A percentile compares a stretch with the other conserved stretches of the same genome.
Conservation (phyloP, 2,888 invertebrate genomes). For the Scaptomyza cyrtandrae region DNA sequence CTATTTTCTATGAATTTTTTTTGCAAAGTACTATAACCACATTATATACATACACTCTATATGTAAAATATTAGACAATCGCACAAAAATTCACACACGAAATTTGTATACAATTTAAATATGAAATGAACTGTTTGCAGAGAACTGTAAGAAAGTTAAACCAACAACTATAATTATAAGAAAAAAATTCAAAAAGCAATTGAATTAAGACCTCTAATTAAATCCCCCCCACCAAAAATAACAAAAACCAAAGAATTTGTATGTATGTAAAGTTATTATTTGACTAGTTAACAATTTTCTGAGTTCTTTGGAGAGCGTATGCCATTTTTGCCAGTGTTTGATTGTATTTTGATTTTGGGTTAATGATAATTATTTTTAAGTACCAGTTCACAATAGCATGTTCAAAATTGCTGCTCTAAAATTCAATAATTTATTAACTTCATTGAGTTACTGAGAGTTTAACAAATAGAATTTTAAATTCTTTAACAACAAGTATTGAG, state of each 20-base stretch:
- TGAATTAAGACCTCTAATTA: constrained; percentile 48
- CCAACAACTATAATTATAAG: constrained; percentile 50
- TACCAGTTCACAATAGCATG: constrained; percentile 67
- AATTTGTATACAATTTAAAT: constrained; percentile 39
- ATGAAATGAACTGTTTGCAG: constrained; percentile 51
- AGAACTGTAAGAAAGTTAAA: constrained; percentile 49
- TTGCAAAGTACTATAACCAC: constrained; percentile 62
- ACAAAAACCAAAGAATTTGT: constrained; percentile 53
- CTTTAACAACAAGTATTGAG: constrained; percentile 37
- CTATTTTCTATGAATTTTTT: constrained; percentile 59
- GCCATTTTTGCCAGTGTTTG: constrained; percentile 61
- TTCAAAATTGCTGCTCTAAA: constrained; percentile 58
- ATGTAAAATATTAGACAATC: constrained; percentile 57
- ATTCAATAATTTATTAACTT: constrained; percentile 44
- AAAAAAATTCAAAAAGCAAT: constrained; percentile 44
- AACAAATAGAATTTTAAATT: constrained; percentile 33
- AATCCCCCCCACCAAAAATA: constrained; percentile 12
- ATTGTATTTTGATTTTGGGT: constrained; percentile 33
- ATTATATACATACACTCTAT: constrained; percentile 74
- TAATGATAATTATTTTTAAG: constrained; percentile 45
- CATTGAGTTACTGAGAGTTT: constrained; percentile 49
- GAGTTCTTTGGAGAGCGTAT: constrained; percentile 54
- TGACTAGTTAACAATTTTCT: constrained; percentile 42
- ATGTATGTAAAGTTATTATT: constrained; percentile 71
- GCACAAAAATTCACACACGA: constrained; percentile 69